Evolutionary conservation across 2,888 invertebrate species (phyloP).

Genomic region (Ectemnius cavifrons): DNA sequence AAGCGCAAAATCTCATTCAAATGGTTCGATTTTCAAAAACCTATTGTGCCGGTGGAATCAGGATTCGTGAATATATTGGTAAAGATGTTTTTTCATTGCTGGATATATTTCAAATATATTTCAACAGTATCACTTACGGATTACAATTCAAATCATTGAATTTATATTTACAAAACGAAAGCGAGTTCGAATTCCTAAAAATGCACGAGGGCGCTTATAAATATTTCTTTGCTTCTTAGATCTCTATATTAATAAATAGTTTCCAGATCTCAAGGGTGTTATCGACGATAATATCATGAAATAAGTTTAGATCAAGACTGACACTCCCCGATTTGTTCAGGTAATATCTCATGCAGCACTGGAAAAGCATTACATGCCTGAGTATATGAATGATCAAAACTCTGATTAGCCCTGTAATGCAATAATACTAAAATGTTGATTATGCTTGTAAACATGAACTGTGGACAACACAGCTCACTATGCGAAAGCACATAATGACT

Average conservation of each 20-base stretch:
- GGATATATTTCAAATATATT: conserved; percentile 7
- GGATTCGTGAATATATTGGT: not conserved
- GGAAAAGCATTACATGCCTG: not conserved
- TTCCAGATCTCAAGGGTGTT: conserved; percentile 7
- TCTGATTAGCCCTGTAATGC: conserved; percentile 12
- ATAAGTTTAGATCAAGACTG: conserved; percentile 6
- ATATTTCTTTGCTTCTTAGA: conserved; percentile 12
- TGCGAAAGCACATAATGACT: conserved; percentile 4
- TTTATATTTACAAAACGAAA: conserved; percentile 26
- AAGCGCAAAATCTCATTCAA: too few species aligned
- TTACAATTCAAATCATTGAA: conserved; percentile 13
- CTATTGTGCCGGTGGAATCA: not conserved
- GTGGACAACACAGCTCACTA: not conserved
- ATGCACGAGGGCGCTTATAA: conserved; percentile 15
- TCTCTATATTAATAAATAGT: conserved; percentile 22
- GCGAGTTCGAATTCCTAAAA: not conserved
- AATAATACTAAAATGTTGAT: conserved; percentile 16
- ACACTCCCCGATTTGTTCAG: not conserved
- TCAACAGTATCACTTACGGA: not conserved
- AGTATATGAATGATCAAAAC: conserved; percentile 14
- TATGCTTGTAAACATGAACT: conserved; percentile 15
- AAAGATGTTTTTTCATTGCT: not conserved
- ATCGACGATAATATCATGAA: conserved; percentile 12
- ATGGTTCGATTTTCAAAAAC: conserved; percentile 7
- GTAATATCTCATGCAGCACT: conserved; percentile 3